Evolutionary conservation across 1,140 invertebrate species (phyloP).

Genomic region (Lepidurus packardi): DNA sequence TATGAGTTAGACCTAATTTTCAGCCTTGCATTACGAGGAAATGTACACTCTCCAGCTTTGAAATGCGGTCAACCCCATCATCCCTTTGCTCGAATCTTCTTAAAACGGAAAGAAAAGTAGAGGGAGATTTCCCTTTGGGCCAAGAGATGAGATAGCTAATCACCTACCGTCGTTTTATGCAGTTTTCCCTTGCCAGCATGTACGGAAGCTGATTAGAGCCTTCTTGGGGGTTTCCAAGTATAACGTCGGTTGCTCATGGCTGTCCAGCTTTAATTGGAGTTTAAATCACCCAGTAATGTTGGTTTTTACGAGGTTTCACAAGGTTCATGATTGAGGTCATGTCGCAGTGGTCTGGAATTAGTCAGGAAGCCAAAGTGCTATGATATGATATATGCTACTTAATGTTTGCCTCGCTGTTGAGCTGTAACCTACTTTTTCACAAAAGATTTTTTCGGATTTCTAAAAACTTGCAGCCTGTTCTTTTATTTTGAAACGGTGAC

Average conservation of each 20-base stretch:
- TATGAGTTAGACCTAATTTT: not conserved
- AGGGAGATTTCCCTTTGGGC: not conserved
- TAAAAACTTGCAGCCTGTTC: not conserved
- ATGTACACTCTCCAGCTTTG: not conserved
- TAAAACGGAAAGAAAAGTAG: not conserved
- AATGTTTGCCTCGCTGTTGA: not conserved
- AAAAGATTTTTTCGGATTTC: not conserved
- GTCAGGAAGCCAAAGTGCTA: not conserved
- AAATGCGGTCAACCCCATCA: not conserved
- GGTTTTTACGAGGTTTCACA: not conserved
- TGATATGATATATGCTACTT: not conserved
- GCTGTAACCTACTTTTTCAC: not conserved
- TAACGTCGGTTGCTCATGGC: not conserved
- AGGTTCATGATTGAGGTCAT: not conserved
- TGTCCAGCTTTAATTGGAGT: not conserved
- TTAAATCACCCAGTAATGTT: not conserved
- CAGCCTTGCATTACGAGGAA: not conserved
- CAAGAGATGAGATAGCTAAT: not conserved
- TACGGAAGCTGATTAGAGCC: not conserved
- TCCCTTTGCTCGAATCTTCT: not conserved
- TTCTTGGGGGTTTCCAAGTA: not conserved
- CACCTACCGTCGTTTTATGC: not conserved
- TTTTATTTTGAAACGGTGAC: not conserved
- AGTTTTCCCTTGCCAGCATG: not conserved
- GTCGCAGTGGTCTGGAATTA: not conserved